Evolutionary conservation across 2,797 vertebrate species (phyloP).

Genomic region (Pogonophryne albipinna): DNA sequence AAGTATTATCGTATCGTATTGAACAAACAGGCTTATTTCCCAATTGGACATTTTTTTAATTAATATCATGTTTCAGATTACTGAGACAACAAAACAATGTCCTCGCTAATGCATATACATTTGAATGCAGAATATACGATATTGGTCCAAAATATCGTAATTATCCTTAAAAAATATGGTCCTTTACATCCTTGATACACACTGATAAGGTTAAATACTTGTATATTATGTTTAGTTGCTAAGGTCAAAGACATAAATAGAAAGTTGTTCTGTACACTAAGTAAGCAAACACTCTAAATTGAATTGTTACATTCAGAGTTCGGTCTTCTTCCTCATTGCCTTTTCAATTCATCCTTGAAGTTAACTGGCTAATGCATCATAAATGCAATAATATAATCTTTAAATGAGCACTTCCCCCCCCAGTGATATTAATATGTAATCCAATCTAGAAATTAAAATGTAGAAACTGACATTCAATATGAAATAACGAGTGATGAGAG

Average conservation of each 20-base stretch:
- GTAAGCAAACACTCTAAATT: background rate
- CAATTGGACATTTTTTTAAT: no score
- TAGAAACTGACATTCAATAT: constrained; percentile 37
- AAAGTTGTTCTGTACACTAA: background rate
- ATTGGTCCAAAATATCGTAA: no score
- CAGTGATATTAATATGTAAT: constrained; percentile 48
- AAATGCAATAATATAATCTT: constrained; percentile 26
- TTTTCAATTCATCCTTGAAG: background rate
- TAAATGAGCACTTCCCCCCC: constrained; percentile 5
- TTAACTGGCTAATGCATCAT: constrained; percentile 7
- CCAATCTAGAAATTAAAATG: constrained; percentile 13
- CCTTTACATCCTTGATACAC: constrained; percentile 2
- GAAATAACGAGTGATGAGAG: constrained; percentile 25
- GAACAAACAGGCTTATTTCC: no score
- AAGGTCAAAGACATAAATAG: constrained; percentile 1
- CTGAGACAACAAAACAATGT: no score
- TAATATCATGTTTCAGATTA: no score
- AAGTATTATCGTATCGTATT: no score
- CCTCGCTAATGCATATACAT: no score
- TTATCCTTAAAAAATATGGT: no score
- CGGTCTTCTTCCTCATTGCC: background rate
- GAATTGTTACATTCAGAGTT: background rate
- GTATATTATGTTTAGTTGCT: background rate
- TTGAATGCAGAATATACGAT: no score
- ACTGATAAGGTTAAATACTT: background rate